A percentile compares a stretch with the other conserved stretches of the same genome.
Evolutionary conservation across 2,113 vertebrate genomes (phyloP).

Genomic region (Alethe diademata): DNA sequence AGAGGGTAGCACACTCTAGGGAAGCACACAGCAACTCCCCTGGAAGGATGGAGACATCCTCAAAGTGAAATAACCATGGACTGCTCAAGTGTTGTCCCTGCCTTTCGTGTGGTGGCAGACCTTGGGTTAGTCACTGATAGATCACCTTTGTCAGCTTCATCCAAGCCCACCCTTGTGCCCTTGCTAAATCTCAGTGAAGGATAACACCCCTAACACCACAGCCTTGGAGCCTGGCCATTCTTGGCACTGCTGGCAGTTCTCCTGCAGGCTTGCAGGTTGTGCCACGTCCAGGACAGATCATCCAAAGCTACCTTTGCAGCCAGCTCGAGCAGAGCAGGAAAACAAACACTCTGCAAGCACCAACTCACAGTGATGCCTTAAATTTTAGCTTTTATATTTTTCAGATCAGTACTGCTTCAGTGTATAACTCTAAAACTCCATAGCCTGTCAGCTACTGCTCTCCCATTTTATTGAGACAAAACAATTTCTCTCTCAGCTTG

Average conservation of each 20-base stretch:
- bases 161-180: not conserved
- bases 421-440: not conserved
- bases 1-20: not conserved
- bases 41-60: not conserved
- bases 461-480: not conserved
- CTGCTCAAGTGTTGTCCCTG: not conserved
- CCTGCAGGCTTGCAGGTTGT: not conserved
- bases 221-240: not conserved
- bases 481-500: not conserved
- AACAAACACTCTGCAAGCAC: not conserved
- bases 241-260: not conserved
- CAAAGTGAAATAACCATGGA: not conserved
- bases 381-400: not conserved
- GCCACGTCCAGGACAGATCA: not conserved
- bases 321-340: not conserved
- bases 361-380: not conserved
- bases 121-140: not conserved
- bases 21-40: not conserved
- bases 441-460: not conserved
- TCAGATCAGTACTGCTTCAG: not conserved
- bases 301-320: not conserved
- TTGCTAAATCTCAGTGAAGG: not conserved
- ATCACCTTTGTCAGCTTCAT: not conserved
- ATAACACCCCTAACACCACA: not conserved
- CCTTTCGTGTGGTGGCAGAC: not conserved